Evolutionary conservation across 2,888 invertebrate genomes (phyloP), one percentile per base, ranked within the genome.

Genomic region (Scaeva pyrastri): DNA sequence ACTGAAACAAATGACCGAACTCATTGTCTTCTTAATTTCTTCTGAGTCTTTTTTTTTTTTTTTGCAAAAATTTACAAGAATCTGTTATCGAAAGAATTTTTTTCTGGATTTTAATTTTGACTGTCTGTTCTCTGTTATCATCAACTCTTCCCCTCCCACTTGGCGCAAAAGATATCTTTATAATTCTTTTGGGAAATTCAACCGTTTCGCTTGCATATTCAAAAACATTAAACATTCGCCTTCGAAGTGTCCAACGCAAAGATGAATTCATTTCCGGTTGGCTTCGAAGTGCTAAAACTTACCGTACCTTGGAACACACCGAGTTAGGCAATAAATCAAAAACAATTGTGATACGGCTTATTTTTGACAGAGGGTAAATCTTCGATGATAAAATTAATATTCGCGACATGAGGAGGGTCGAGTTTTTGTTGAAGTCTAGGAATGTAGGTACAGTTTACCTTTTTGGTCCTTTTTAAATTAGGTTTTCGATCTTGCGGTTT

Each of bases 1-100:
- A 60, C n/a, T 79, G 75, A 74, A 74, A 79, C 75, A 84, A 79
- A 75, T 79, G 77, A 66, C 71, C 71, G 12, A 52, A 75, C 31
- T 36, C 11, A 56, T 16, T 21, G 4, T 52, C 14, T 52, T n/a
- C 1, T 52, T n/a, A n/a, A n/a, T n/a, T n/a, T n/a, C n/a, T n/a
- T n/a, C n/a, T n/a, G n/a, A n/a, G n/a, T 52, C 7, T 52, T 50
- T 23, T 21, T 52, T 41, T 19, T 36, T 11, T 68, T 72, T 58
- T 72, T 45, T 16, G 11, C 58, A 8, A 60, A 56, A 70, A 45
- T 19, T 16, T 2, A 56, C 31, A n/a, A 12, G 14, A 23, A 21
- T 26, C 78, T 5, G 26, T 78, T 23, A 52, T 55, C 11, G 45
- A 62, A 55, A 64, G 70, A 43, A n/a, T 79, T 74, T 50, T n/a